Evolutionary conservation across 2,797 vertebrate genomes (phyloP).

Genomic region (Poecilia velifera): DNA sequence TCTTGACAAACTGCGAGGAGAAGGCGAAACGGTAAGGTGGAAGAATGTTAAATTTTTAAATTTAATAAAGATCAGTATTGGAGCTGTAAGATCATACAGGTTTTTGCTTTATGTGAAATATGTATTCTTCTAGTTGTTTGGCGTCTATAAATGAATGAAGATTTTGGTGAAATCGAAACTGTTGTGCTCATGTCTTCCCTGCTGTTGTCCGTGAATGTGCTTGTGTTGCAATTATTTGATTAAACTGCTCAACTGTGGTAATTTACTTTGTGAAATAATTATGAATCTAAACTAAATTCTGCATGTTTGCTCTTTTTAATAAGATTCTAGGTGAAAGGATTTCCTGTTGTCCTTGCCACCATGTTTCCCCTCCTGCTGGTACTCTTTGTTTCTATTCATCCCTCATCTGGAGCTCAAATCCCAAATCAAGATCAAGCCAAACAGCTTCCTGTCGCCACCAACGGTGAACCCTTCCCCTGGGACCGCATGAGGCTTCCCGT

Average conservation of each 20-base stretch:
- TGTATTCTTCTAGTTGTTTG: fast-evolving
- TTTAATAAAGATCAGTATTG: fast-evolving
- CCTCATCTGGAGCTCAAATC: slow-evolving; percentile 60
- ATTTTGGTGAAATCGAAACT: slow-evolving; percentile 36
- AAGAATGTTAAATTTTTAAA: too few relatives aligned
- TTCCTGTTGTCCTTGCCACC: slow-evolving; percentile 17
- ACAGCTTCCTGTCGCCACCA: slow-evolving; percentile 59
- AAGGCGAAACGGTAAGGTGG: slow-evolving; percentile 26
- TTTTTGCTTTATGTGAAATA: fast-evolving
- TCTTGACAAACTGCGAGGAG: neutral
- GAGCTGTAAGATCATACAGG: fast-evolving
- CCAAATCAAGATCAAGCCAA: slow-evolving; percentile 42
- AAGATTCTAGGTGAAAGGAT: slow-evolving; percentile 47
- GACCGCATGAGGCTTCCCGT: slow-evolving; percentile 84
- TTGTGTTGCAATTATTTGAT: neutral
- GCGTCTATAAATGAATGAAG: neutral
- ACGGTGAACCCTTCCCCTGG: slow-evolving; percentile 86
- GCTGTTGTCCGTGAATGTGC: neutral
- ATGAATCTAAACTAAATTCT: neutral
- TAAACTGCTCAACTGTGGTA: neutral
- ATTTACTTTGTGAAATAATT: neutral
- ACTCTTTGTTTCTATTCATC: slow-evolving; percentile 20
- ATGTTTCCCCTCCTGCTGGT: slow-evolving; percentile 69
- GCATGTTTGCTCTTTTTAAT: neutral
- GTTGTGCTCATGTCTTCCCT: neutral